A percentile compares a stretch with the other conserved stretches of the same genome.
Conservation (phyloP, 2,797 vertebrate genomes). For the Eurystomus glaucurus region DNA sequence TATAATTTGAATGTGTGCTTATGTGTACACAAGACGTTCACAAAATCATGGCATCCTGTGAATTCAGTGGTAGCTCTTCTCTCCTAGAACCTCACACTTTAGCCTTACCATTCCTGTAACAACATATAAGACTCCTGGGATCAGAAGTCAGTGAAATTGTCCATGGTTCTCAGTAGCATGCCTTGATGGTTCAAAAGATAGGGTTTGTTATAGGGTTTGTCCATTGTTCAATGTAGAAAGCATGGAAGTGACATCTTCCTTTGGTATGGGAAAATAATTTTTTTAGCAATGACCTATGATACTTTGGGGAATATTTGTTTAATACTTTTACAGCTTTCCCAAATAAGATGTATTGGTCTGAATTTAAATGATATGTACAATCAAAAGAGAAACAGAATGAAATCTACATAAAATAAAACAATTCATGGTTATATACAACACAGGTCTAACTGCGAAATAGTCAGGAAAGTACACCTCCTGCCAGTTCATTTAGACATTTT, state of each 20-base stretch:
- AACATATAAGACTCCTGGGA: neutral
- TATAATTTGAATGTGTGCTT: neutral
- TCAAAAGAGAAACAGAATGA: neutral
- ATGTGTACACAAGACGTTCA: neutral
- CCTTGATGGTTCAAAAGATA: neutral
- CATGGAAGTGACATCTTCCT: neutral
- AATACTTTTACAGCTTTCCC: neutral
- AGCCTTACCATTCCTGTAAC: accelerated
- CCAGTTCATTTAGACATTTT: neutral
- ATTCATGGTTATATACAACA: neutral
- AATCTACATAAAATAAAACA: neutral
- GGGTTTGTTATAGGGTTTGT: neutral
- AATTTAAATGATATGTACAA: neutral
- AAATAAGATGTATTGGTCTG: neutral
- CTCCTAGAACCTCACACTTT: neutral
- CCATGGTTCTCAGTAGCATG: neutral
- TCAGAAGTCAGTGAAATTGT: neutral
- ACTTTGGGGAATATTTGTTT: neutral
- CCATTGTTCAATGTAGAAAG: neutral
- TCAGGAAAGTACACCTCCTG: neutral
- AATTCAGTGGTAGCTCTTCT: neutral
- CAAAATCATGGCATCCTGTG: neutral
- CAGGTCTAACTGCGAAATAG: neutral
- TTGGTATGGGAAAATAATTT: neutral
- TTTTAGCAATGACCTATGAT: neutral